Conservation (phyloP, 2,797 vertebrate species). For the Enteromius thamalakanensis region DNA sequence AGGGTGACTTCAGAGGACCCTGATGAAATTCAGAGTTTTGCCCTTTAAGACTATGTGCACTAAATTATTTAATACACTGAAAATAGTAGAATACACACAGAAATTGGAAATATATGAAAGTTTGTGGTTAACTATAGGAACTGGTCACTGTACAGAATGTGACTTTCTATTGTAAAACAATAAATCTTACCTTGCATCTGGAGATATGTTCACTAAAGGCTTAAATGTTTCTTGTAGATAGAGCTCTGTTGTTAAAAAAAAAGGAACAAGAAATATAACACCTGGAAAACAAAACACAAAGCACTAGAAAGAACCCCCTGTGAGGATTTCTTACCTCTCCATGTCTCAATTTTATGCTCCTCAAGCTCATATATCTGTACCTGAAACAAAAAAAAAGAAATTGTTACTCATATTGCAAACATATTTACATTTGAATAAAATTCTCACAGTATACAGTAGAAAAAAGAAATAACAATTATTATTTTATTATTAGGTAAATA, state of each 20-base stretch:
- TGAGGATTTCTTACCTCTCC: constrained; percentile 83
- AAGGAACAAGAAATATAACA: background rate
- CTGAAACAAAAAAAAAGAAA: constrained; percentile 69
- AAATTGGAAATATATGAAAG: background rate
- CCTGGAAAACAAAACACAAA: background rate
- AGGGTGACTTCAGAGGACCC: background rate
- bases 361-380: constrained; percentile 98
- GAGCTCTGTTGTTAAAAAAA: constrained; percentile 79
- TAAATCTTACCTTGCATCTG: constrained; percentile 87
- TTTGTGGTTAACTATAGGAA: constrained; percentile 16
- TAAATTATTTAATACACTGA: constrained; percentile 59
- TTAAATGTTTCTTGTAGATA: constrained; percentile 99
- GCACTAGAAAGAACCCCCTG: background rate
- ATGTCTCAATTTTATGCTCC: constrained; percentile 96
- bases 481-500: background rate
- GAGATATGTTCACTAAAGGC: constrained; percentile 96
- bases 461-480: too few species aligned
- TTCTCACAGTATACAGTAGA: background rate
- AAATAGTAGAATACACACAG: background rate
- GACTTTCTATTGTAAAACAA: background rate
- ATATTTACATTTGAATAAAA: background rate
- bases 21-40: background rate
- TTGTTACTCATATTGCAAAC: background rate
- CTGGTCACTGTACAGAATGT: background rate
- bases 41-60: constrained; percentile 3